A percentile compares a stretch with the other conserved stretches of the same genome.
phyloP scores from a whole-genome alignment of 2,888 invertebrate genomes.

The Noctua fimbriata region DNA sequence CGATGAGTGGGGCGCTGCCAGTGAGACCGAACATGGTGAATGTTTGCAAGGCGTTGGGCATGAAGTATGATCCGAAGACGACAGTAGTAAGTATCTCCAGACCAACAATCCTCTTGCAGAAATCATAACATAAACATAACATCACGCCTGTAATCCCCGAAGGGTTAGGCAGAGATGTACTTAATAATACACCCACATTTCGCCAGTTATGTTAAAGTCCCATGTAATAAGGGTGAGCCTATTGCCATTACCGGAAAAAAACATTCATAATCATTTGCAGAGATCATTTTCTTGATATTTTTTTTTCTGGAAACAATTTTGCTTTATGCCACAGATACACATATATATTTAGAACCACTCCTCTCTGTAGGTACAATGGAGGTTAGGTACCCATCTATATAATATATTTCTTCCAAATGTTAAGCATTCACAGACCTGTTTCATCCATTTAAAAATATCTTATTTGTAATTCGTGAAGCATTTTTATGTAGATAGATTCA shows the following conservation, averaged over 20 bases:
- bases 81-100: constrained; percentile 85
- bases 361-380: not conserved
- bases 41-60: constrained; percentile 86
- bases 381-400: not conserved
- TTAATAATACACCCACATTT: too few species aligned
- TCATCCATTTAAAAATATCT: not conserved
- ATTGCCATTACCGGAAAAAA: too few species aligned
- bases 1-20: constrained; percentile 87
- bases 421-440: not conserved
- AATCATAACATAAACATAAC: too few species aligned
- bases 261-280: not conserved
- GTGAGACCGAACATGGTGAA: constrained; percentile 91
- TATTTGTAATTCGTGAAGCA: constrained; percentile 10
- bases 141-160: too few species aligned
- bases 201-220: too few species aligned
- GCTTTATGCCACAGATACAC: not conserved
- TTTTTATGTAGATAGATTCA: not conserved
- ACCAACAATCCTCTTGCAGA: not conserved
- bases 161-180: too few species aligned
- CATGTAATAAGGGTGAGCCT: too few species aligned
- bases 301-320: not conserved
- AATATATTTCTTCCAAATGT: too few species aligned
- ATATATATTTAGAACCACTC: not conserved
- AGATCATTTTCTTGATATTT: not conserved
- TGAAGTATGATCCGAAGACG: constrained; percentile 85